Conservation (phyloP, 1,140 invertebrate species). For the Scaptomyza hsui region DNA sequence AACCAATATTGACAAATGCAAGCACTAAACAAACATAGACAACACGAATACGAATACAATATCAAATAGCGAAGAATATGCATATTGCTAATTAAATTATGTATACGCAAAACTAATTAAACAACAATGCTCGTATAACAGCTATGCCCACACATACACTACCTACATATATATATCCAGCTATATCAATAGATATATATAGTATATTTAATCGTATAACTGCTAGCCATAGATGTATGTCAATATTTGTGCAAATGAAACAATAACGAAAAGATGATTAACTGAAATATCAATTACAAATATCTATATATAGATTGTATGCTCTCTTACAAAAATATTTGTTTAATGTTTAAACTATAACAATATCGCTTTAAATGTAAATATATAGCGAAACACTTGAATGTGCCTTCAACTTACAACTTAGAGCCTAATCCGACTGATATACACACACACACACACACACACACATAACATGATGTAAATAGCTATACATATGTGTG, state of each 20-base stretch:
- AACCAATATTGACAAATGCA: slow-evolving; percentile 38
- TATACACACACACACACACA: slow-evolving; percentile 10
- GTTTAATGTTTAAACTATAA: slow-evolving; percentile 52
- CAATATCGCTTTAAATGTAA: slow-evolving; percentile 33
- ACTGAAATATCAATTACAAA: slow-evolving; percentile 29
- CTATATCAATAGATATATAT: slow-evolving; percentile 38
- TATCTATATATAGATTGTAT: slow-evolving; percentile 42
- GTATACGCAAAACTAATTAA: slow-evolving; percentile 77
- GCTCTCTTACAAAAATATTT: slow-evolving; percentile 48
- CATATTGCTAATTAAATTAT: slow-evolving; percentile 75
- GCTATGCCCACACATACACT: slow-evolving; percentile 30
- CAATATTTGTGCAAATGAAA: slow-evolving; percentile 60
- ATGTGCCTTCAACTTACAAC: slow-evolving; percentile 53
- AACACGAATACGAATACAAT: slow-evolving; percentile 44
- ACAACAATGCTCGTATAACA: slow-evolving; percentile 62
- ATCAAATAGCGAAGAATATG: slow-evolving; percentile 60
- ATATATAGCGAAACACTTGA: slow-evolving; percentile 14
- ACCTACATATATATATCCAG: slow-evolving; percentile 42
- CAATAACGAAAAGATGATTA: slow-evolving; percentile 25
- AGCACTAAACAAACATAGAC: slow-evolving; percentile 46
- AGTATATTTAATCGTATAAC: slow-evolving; percentile 38
- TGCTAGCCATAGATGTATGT: slow-evolving; percentile 42
- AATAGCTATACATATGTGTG: background rate
- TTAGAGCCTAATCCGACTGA: slow-evolving; percentile 30
- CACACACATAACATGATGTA: slow-evolving; percentile 1